Evolutionary conservation across 2,888 invertebrate genomes (phyloP), one percentile per base, ranked within the genome.

Genomic region (Drosophila buzzatii): DNA sequence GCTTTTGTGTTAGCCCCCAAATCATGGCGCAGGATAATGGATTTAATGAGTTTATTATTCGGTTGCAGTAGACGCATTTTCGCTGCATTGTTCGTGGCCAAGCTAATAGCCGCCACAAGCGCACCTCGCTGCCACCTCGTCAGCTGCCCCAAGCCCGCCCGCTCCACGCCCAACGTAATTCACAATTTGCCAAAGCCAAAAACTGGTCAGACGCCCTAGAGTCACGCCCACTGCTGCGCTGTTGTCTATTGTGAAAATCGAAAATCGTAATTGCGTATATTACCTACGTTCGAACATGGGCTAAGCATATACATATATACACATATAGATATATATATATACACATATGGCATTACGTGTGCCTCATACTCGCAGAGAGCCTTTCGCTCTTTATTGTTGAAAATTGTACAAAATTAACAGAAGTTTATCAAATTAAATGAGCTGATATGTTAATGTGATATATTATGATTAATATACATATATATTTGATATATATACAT

Each of bases 41-140:
- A 91, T 90, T 87, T 89, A 89, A 91, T 91, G 82, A 82, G 89
- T 90, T 91, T 91, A 89, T 87, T 89, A 84, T 82, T 83, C 79
- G 81, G 60, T 49, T 74, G 76, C 63, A 51, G 53, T 58, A 33
- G 47, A 64, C 60, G 63, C 69, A 72, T 47, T 66, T 73, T 68
- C 23, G 42, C 60, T 18, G 33, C 69, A 78, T 77, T 81, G 74
- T 78, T 70, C 39, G 27, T 9, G 23, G 27, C 55, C 18, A 1
- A 18, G 51, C 51, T 53, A 53, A 33, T 33, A 53, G 49, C 56
- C 20, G 52, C 68, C 52, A 44, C 59, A 77, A 57, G 61, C 53
- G 62, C 63, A 73, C 59, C 53, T 56, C 41, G 27, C n/a, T n/a
- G n/a, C n/a, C n/a, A n/a, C n/a, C n/a, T n/a, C n/a, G n/a, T n/a